phyloP scores from a whole-genome alignment of 2,888 invertebrate species.

The Emmelina monodactyla region DNA sequence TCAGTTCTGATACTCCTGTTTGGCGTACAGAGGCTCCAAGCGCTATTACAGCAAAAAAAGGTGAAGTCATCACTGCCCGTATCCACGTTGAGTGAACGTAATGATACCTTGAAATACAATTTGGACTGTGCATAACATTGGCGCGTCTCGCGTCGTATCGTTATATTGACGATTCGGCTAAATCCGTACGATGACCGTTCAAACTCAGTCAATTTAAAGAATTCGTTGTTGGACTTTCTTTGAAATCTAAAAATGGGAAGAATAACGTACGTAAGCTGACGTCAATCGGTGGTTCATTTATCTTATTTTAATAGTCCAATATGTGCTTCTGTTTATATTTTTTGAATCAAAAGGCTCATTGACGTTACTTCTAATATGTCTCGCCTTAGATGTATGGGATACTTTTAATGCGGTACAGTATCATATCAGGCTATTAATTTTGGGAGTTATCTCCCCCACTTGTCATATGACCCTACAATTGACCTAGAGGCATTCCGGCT shows the following conservation, averaged over 20 bases:
- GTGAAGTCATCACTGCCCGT: conserved; percentile 32
- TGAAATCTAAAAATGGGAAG: too few species aligned
- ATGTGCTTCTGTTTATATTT: too few species aligned
- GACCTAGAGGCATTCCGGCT: conserved; percentile 31
- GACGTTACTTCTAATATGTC: too few species aligned
- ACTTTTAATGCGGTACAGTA: too few species aligned
- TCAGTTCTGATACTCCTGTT: too few species aligned
- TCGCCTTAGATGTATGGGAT: too few species aligned
- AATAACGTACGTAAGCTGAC: too few species aligned
- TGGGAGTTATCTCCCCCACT: conserved; percentile 31
- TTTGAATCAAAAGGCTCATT: too few species aligned
- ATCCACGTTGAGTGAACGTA: conserved; percentile 22
- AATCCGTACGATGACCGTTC: conserved; percentile 22
- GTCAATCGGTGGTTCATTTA: too few species aligned
- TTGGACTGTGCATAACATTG: conserved; percentile 19
- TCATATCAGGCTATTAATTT: conserved; percentile 13
- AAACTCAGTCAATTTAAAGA: too few species aligned
- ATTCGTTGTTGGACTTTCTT: too few species aligned
- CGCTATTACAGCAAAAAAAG: conserved; percentile 35
- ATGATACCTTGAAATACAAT: conserved; percentile 17
- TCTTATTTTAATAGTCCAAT: too few species aligned
- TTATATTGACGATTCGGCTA: conserved; percentile 24
- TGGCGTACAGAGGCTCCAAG: not conserved
- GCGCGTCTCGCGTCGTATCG: conserved; percentile 21
- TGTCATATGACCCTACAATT: conserved; percentile 39